phyloP scores from a whole-genome alignment of 2,113 vertebrate species.

The Tiliqua scincoides region DNA sequence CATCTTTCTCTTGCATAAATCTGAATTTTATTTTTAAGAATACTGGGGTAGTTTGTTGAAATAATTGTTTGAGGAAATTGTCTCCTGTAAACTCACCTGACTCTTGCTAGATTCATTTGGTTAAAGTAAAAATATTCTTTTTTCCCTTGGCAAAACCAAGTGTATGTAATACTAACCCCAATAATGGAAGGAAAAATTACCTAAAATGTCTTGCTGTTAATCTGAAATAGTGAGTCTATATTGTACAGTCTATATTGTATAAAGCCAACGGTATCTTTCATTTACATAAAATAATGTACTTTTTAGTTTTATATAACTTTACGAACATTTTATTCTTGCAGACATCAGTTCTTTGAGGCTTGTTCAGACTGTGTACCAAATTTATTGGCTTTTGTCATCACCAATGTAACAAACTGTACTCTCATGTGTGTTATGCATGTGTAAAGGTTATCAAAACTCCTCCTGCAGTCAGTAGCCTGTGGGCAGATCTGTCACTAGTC shows the following conservation, averaged over 20 bases:
- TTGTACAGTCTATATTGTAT: neutral
- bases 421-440: neutral
- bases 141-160: conserved; percentile 4
- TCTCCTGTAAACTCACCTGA: neutral
- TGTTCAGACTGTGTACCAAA: no score
- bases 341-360: no score
- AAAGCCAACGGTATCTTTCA: neutral
- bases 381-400: neutral
- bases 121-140: conserved; percentile 15
- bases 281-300: no score
- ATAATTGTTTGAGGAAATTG: neutral
- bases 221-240: neutral
- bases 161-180: neutral
- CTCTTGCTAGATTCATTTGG: conserved; percentile 11
- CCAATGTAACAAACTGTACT: neutral
- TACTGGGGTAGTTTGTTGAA: conserved; percentile 35
- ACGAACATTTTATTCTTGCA: no score
- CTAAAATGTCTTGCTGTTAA: neutral
- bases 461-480: neutral
- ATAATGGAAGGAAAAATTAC: conserved; percentile 7
- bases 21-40: neutral
- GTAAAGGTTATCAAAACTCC: neutral
- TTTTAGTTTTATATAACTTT: no score
- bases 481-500: neutral
- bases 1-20: conserved; percentile 29